phyloP scores from a whole-genome alignment of 2,113 vertebrate species.

The Crotalus tigris region DNA sequence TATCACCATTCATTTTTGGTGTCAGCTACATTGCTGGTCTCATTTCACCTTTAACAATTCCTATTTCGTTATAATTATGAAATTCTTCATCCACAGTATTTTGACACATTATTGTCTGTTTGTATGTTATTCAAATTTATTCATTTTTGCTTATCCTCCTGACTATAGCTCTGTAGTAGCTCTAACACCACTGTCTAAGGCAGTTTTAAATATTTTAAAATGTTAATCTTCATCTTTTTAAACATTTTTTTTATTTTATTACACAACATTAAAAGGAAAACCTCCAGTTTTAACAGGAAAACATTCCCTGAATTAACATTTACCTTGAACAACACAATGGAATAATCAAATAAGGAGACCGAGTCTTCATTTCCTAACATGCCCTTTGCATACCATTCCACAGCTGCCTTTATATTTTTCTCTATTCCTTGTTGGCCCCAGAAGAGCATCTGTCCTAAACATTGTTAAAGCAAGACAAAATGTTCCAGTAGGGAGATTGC shows the following conservation, averaged over 20 bases:
- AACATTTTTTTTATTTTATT: background rate
- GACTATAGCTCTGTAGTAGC: background rate
- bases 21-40: background rate
- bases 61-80: background rate
- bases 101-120: background rate
- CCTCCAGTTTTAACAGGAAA: background rate
- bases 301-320: background rate
- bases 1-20: background rate
- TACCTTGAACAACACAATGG: constrained; percentile 89
- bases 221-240: background rate
- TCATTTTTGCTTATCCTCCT: background rate
- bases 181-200: background rate
- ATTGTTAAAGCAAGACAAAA: constrained; percentile 72
- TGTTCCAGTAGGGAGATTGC: background rate
- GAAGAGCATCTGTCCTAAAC: constrained; percentile 82
- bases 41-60: background rate
- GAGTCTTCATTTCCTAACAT: constrained; percentile 85
- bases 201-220: background rate
- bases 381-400: constrained; percentile 84
- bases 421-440: constrained; percentile 86
- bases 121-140: background rate
- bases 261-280: background rate
- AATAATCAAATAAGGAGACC: constrained; percentile 83
- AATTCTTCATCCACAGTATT: background rate
- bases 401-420: constrained; percentile 78